Evolutionary conservation across 2,113 vertebrate genomes (phyloP), one percentile per base, ranked within the genome.

Genomic region (Arothron firmamentum): DNA sequence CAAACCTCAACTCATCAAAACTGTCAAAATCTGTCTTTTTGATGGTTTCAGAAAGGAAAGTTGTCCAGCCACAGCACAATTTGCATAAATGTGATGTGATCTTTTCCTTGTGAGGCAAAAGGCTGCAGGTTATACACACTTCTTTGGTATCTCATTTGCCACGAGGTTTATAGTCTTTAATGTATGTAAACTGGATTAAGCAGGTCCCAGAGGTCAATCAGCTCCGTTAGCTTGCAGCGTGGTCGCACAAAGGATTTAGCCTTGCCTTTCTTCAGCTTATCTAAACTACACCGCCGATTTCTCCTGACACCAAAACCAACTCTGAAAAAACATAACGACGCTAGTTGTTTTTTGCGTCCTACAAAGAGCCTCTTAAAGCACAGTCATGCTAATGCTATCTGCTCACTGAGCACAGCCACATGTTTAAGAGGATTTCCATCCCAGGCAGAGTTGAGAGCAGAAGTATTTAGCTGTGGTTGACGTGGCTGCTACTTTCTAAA

Each of bases 181-280:
- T 83, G 56, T 63, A 79, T 49, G 66, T 64, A 64, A 86, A 80
- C 54, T 71, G 67, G 78, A 79, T 80, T 85, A 76, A 25, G 43
- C 41, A 11, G 46, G 56, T 65, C 51, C 31, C 51, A 70, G 28
- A 52, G 59, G 64, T 83, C 63, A 74, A 74, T 79, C 38, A 71
- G 38, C 56, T 79, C 72, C 3, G 64, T 83, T 69, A 77, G 58
- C 58, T 75, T 67, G 2, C 69, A 61, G 71, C 60, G 59, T 60
- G 59, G 51, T 31, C 67, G 43, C 38, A 19, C 21, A 43, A 43
- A 72, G 60, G 77, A 75, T 76, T 75, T 73, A 19, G n/a, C n/a
- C 19, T 49, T 70, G 65, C 80, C 68, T 77, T 66, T 69, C 59
- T 76, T 54, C 64, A 56, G 59, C 59, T 83, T 62, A 78, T 83